Percentiles rank a stretch among this genome's conserved stretches.
Evolutionary conservation across 2,113 vertebrate species (phyloP).

Genomic region (Petrocephalus microphthalmus): DNA sequence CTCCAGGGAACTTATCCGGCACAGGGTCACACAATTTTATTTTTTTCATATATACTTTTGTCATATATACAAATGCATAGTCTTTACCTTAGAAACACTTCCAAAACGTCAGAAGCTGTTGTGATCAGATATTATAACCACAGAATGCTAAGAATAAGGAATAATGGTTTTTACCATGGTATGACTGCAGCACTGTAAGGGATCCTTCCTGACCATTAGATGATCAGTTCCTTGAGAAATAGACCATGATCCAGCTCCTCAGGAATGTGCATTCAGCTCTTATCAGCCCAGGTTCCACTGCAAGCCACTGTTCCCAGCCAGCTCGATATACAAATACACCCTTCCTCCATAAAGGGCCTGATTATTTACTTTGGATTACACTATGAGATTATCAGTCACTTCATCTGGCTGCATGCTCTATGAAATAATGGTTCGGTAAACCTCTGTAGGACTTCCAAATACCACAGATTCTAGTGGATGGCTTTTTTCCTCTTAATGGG

Average conservation of each 20-base stretch:
- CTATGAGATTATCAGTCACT: constrained; percentile 6
- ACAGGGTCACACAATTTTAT: neutral
- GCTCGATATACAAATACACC: neutral
- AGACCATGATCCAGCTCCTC: neutral
- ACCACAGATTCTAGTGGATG: neutral
- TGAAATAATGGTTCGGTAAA: neutral
- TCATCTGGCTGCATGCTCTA: neutral
- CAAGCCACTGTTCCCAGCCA: neutral
- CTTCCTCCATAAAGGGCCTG: constrained; percentile 6
- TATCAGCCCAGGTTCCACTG: constrained; percentile 7
- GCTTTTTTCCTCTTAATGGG: neutral
- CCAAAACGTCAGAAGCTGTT: neutral
- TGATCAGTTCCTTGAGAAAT: neutral
- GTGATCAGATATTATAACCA: neutral
- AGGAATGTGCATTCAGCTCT: constrained; percentile 2
- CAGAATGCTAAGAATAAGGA: neutral
- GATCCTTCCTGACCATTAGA: neutral
- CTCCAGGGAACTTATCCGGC: neutral
- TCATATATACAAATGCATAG: no score
- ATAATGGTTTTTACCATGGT: no score
- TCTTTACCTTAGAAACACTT: neutral
- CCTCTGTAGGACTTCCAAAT: neutral
- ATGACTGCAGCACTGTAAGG: neutral
- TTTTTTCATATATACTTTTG: neutral
- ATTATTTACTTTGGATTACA: constrained; percentile 6